Evolutionary conservation across 2,888 invertebrate genomes (phyloP), one percentile per base, ranked within the genome.

Genomic region (Bellardia pandia): DNA sequence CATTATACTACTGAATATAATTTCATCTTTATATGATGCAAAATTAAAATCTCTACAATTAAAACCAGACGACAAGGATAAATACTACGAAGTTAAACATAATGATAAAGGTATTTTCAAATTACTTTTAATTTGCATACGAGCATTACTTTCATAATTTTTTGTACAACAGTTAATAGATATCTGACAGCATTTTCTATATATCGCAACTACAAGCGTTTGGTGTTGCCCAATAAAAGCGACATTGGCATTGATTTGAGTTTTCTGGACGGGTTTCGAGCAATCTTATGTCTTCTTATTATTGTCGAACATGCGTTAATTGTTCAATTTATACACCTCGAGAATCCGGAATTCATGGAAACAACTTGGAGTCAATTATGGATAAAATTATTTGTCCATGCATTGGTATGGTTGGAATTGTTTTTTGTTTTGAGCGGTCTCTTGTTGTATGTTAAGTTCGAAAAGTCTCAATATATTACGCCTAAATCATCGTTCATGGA

Each of bases 31-130:
- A 1, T 88, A 88, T 74, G 91, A 92, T 72, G 89, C 76, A 45
- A 78, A 83, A 3, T 68, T 92, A 5, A 91, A 90, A 56, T 68
- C 33, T 0, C 51, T 56, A 1, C 77, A 78, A 11, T 42, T 76
- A 0, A 23, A 53, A 8, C 4, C 33, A 6, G 42, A 60, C 33
- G 62, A 74, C 0, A 75, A 69, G 6, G 77, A 88, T 60, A 66
- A 77, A 6, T 90, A 90, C 71, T 92, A 91, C 71, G 86, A 88
- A 56, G 83, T 84, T 33, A 60, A 53, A 2, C 78, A 88, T 0
- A 66, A 42, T 1, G 74, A 58, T 3, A 69, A 75, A 6, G 77
- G 90, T 91, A 16, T 16, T 37, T 40, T n/a, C n/a, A 14, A 51
- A 42, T 23, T 23, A 23, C 33, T 4, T 42, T 42, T 42, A 0